These are phyloP conservation scores for Moxostoma hubbsi DNA, from an alignment of 2,797 vertebrate species.

Conservation along the genomic window DNA sequence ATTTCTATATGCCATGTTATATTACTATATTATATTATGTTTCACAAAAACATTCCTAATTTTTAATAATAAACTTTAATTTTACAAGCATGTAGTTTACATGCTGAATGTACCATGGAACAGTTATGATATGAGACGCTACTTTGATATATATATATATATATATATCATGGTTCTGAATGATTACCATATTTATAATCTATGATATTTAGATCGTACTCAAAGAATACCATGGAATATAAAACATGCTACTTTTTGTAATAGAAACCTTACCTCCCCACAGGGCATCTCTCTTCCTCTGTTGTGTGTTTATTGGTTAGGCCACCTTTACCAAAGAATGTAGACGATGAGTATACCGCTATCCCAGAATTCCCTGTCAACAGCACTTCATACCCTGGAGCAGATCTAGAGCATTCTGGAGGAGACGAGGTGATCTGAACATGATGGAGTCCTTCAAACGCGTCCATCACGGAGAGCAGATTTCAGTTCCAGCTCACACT, in stretches of 20 bases:
- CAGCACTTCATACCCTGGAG: constrained; percentile 74
- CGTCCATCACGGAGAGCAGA: constrained; percentile 70
- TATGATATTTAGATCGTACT: too few species aligned
- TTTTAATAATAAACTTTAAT: too few species aligned
- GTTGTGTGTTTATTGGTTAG: constrained; percentile 23
- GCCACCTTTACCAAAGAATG: constrained; percentile 70
- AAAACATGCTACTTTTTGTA: too few species aligned
- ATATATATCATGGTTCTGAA: background rate
- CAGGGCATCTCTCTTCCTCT: constrained; percentile 67
- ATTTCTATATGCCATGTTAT: too few species aligned
- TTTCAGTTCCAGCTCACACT: background rate
- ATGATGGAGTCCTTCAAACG: constrained; percentile 78
- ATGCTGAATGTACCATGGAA: background rate
- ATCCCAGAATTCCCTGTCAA: constrained; percentile 70
- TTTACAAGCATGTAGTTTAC: too few species aligned
- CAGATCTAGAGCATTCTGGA: constrained; percentile 54
- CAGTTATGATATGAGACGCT: background rate
- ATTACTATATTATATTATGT: background rate
- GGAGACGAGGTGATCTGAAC: constrained; percentile 76
- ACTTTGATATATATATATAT: background rate
- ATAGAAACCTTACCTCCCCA: constrained; percentile 70
- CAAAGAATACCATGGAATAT: too few species aligned
- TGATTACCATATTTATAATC: too few species aligned
- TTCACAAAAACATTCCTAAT: background rate
- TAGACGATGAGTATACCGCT: constrained; percentile 72